These are phyloP conservation scores for Anisognathus igniventris DNA, from an alignment of 2,797 vertebrate genomes.

Conservation along the genomic window DNA sequence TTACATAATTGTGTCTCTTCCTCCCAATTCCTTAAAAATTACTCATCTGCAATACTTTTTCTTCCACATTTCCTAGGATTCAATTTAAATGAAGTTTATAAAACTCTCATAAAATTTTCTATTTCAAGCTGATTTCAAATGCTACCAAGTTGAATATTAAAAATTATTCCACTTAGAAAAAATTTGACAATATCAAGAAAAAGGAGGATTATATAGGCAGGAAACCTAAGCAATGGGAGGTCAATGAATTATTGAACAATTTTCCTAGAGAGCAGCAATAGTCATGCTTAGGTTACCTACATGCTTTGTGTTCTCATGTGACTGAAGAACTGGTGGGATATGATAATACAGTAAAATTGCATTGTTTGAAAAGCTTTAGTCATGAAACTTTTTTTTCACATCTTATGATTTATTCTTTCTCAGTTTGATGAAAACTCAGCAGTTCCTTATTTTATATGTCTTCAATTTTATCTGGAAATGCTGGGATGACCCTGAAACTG, in stretches of 20 bases:
- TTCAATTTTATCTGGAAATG: neutral
- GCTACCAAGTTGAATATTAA: neutral
- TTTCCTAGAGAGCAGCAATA: neutral
- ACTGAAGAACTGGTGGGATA: neutral
- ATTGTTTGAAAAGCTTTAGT: neutral
- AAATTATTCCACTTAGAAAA: neutral
- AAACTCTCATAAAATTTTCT: neutral
- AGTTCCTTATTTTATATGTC: neutral
- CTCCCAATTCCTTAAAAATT: neutral
- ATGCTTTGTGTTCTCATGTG: neutral
- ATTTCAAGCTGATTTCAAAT: neutral
- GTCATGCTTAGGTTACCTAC: neutral
- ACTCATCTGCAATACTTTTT: neutral
- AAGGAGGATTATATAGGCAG: neutral
- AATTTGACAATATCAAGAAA: neutral
- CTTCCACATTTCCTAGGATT: neutral
- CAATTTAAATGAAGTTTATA: neutral
- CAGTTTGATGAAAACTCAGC: neutral
- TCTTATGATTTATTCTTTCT: neutral
- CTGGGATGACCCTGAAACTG: neutral
- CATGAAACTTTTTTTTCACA: neutral
- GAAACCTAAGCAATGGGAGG: neutral
- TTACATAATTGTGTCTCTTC: conserved; percentile 27
- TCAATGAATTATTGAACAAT: neutral
- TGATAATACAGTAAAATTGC: neutral